Percentiles rank a stretch among this genome's conserved stretches.
Evolutionary conservation across 2,113 vertebrate species (phyloP).

Genomic region (Erpornis zantholeuca): DNA sequence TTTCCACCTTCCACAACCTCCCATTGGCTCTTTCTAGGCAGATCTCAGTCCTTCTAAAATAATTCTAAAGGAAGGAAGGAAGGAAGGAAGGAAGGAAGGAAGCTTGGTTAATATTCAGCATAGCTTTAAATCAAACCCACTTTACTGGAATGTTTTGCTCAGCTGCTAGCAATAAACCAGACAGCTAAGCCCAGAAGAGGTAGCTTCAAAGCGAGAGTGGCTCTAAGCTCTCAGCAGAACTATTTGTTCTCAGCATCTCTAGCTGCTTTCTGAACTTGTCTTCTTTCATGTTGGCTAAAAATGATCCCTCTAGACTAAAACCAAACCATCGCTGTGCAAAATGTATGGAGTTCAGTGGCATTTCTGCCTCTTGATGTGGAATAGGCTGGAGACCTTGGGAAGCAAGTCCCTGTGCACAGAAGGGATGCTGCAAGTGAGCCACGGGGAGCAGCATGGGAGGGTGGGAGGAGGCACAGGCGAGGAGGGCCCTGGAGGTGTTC

Average conservation of each 20-base stretch:
- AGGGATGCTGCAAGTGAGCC: background rate
- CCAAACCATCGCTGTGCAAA: background rate
- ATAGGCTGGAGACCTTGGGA: background rate
- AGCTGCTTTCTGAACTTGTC: background rate
- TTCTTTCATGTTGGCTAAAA: background rate
- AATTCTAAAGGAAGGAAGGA: background rate
- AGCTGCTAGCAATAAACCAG: background rate
- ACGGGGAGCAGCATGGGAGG: background rate
- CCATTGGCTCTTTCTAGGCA: background rate
- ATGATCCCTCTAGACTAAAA: background rate
- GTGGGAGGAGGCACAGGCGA: background rate
- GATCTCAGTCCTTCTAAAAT: background rate
- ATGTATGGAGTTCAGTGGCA: background rate
- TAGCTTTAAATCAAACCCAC: background rate
- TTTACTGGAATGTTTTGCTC: background rate
- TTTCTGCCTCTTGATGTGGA: background rate
- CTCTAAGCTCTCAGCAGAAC: background rate
- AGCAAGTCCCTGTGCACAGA: background rate
- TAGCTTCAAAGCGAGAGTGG: background rate
- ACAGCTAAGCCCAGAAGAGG: background rate
- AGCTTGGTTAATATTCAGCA: background rate
- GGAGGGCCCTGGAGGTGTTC: background rate
- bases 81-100: background rate
- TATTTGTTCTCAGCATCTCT: background rate
- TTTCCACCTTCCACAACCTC: background rate